Evolutionary conservation across 2,113 vertebrate genomes (phyloP).

Genomic region (Megaptera novaeangliae): DNA sequence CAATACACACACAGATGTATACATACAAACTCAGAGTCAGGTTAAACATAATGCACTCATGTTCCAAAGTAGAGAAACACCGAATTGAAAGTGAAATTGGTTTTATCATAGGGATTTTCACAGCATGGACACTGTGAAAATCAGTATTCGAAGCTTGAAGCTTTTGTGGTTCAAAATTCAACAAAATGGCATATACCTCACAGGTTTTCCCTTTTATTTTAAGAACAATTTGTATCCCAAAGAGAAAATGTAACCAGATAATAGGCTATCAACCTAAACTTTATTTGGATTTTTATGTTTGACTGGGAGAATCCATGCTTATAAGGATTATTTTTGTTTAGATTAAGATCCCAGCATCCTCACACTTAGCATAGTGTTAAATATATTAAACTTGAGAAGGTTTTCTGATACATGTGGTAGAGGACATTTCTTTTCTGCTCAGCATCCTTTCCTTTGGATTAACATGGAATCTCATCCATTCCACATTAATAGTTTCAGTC

Average conservation of each 20-base stretch:
- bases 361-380: background rate
- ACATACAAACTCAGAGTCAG: background rate
- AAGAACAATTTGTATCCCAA: background rate
- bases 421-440: background rate
- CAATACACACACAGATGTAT: background rate
- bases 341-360: background rate
- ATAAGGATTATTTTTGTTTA: background rate
- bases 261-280: background rate
- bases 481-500: background rate
- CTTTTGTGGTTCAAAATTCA: conserved; percentile 9
- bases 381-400: background rate
- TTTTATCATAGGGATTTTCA: background rate
- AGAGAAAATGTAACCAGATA: background rate
- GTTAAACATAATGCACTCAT: background rate
- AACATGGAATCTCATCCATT: background rate
- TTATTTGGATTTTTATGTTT: background rate
- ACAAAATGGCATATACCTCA: background rate
- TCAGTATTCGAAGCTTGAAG: background rate
- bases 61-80: background rate
- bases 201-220: background rate
- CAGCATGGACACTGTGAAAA: background rate
- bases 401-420: background rate
- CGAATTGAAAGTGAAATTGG: background rate
- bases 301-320: background rate
- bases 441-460: background rate